Percentiles rank a stretch among this genome's conserved stretches.
Evolutionary conservation across 2,888 invertebrate species (phyloP).

Genomic region (Uloborus plumipes): DNA sequence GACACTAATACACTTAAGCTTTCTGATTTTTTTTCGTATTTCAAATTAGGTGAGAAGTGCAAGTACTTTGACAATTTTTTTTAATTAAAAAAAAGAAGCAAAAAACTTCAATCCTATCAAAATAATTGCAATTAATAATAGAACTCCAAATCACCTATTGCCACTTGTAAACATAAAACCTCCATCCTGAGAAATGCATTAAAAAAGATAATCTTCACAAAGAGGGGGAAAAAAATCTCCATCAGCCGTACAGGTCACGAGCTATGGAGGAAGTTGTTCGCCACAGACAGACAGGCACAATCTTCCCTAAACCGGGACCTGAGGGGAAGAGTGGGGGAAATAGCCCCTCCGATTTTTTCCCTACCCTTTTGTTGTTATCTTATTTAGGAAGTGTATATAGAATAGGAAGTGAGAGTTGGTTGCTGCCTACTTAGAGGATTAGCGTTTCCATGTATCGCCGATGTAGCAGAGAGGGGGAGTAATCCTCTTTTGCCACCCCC

Average conservation of each 20-base stretch:
- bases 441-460: slow-evolving; percentile 29
- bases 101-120: neutral
- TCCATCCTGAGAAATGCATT: neutral
- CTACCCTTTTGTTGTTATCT: slow-evolving; percentile 28
- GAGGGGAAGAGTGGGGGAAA: too few species aligned
- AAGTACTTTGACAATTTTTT: too few species aligned
- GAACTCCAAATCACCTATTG: slow-evolving; percentile 42
- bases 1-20: too few species aligned
- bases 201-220: slow-evolving; percentile 15
- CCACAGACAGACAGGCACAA: slow-evolving; percentile 46
- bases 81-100: neutral
- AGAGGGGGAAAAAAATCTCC: slow-evolving; percentile 23
- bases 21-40: too few species aligned
- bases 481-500: slow-evolving; percentile 40
- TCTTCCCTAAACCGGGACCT: too few species aligned
- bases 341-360: slow-evolving; percentile 12
- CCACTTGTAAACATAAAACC: slow-evolving; percentile 28
- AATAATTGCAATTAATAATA: slow-evolving; percentile 42
- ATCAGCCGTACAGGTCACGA: slow-evolving; percentile 40
- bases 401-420: slow-evolving; percentile 37
- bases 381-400: slow-evolving; percentile 54
- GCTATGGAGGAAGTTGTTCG: slow-evolving; percentile 47
- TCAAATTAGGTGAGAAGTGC: too few species aligned
- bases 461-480: slow-evolving; percentile 35
- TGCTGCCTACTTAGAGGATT: slow-evolving; percentile 57